Percentiles rank a stretch among this genome's conserved stretches.
Evolutionary conservation across 2,888 invertebrate genomes (phyloP).

Genomic region (Meteorus cinctellus): DNA sequence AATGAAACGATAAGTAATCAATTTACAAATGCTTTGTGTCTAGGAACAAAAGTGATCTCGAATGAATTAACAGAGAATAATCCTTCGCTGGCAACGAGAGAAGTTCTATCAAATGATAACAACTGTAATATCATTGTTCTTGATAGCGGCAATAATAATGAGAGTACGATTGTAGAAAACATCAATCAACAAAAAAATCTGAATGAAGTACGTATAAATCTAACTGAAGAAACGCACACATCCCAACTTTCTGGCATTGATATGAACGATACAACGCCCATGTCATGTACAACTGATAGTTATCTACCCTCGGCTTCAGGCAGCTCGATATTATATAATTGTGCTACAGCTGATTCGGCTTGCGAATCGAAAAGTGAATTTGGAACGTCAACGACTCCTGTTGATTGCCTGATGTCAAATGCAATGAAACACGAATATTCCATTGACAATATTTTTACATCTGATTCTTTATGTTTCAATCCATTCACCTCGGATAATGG

Average conservation of each 20-base stretch:
- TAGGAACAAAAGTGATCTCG: constrained; percentile 23
- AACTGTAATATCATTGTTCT: constrained; percentile 52
- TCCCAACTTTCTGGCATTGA: constrained; percentile 34
- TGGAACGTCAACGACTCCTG: constrained; percentile 44
- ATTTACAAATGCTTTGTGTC: background rate
- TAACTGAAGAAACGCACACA: background rate
- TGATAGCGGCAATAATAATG: constrained; percentile 73
- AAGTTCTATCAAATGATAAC: constrained; percentile 58
- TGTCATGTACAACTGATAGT: constrained; percentile 71
- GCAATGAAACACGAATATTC: constrained; percentile 27
- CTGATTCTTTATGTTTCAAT: constrained; percentile 50
- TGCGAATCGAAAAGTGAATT: constrained; percentile 57
- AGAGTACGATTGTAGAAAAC: constrained; percentile 67
- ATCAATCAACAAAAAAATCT: background rate
- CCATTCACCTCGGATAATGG: constrained; percentile 53
- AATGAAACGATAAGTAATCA: background rate
- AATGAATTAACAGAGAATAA: constrained; percentile 30
- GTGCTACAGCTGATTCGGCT: constrained; percentile 56
- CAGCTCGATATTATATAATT: constrained; percentile 55
- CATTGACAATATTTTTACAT: constrained; percentile 45
- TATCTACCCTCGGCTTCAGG: constrained; percentile 63
- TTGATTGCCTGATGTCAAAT: constrained; percentile 40
- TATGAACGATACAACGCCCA: constrained; percentile 60
- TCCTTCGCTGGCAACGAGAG: background rate
- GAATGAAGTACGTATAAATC: constrained; percentile 5